Evolutionary conservation across 2,888 invertebrate genomes (phyloP), one percentile per base, ranked within the genome.

Genomic region (Pseudanteris insignis): DNA sequence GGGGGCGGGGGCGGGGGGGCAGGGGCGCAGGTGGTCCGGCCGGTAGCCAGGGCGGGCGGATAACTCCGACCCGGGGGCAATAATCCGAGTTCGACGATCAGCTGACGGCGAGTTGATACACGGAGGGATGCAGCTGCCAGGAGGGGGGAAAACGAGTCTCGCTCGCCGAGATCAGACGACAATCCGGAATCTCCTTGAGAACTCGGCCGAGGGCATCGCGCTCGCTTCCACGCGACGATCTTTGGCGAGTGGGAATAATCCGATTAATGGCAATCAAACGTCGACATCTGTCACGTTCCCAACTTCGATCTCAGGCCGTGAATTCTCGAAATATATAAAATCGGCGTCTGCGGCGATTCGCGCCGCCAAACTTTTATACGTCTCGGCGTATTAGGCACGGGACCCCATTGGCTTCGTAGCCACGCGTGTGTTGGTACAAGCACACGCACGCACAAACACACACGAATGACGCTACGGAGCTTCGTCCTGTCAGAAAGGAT

Each of bases 271-370:
- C 63, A 71, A 71, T 69, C 70, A 67, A 69, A 70, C 72, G 70
- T 64, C 67, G 70, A 72, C 73, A 75, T 73, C 72, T 73, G 75
- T 65, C 65, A 58, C 40, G 40, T 67, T 63, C 64, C 63, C 54
- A 28, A 28, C 25, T 28, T 58, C 54, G 50, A 47, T 36, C 34
- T 32, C 11, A 41, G 63, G 63, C 67, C 68, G 73, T 77, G 75
- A 77, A 78, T 78, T 78, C 68, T 71, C 68, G 68, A 76, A 79
- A 79, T 78, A n/a, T n/a, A 74, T 72, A 75, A 78, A 79, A 77
- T 78, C 75, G 69, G 55, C 64, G 63, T 50, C 68, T 71, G 67
- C 67, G 66, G 62, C 69, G 71, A 74, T 71, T 72, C 65, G 67
- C 41, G 33, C 30, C 43, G 67, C 8, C 41, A 30, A 66, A 66